Evolutionary conservation across 2,797 vertebrate genomes (phyloP).

Genomic region (Enteromius argenteus): DNA sequence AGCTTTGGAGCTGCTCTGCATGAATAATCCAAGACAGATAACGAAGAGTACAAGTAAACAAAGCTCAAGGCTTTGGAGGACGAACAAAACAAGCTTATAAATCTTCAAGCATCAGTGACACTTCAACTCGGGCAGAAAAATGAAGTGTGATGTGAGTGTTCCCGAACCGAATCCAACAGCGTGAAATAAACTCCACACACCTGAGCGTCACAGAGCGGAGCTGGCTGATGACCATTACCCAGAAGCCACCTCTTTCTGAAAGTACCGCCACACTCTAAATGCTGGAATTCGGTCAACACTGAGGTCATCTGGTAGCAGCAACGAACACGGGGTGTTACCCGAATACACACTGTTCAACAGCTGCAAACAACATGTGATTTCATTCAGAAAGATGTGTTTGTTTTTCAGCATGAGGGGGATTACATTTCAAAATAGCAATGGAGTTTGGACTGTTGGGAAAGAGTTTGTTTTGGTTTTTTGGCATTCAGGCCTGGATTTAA

Average conservation of each 20-base stretch:
- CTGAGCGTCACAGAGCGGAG: not conserved
- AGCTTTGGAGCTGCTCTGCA: conserved; percentile 35
- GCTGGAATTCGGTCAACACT: conserved; percentile 40
- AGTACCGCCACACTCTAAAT: conserved; percentile 4
- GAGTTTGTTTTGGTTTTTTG: not conserved
- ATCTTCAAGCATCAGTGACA: conserved; percentile 1
- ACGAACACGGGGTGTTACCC: conserved; percentile 43
- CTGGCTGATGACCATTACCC: not conserved
- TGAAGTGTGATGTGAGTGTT: conserved; percentile 1
- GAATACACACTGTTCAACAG: conserved; percentile 31
- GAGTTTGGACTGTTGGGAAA: conserved; percentile 31
- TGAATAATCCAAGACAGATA: conserved; percentile 51
- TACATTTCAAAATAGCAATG: conserved; percentile 24
- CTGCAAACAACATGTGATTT: conserved; percentile 40
- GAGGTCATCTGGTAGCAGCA: conserved; percentile 49
- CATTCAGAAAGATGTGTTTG: not conserved
- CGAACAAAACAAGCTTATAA: conserved; percentile 28
- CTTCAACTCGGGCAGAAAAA: not conserved
- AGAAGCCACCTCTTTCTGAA: conserved; percentile 4
- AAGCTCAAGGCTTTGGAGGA: not conserved
- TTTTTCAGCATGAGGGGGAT: conserved; percentile 1
- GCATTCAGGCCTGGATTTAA: not conserved
- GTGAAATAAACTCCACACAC: not conserved
- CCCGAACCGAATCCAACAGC: not conserved
- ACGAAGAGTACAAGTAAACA: conserved; percentile 42